phyloP scores from a whole-genome alignment of 1,140 invertebrate genomes.

The Macrosteles quadrilineatus region DNA sequence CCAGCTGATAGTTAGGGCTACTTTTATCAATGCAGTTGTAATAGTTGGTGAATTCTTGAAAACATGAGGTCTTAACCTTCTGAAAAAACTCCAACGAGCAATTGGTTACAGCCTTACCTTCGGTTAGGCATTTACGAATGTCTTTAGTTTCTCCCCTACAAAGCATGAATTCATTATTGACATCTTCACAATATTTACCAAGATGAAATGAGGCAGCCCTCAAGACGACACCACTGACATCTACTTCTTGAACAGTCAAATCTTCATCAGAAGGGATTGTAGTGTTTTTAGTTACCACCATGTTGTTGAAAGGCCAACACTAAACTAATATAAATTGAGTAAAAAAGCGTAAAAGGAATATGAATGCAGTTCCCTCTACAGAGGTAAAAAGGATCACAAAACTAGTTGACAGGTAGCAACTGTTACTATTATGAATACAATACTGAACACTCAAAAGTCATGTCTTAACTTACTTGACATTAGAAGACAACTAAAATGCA shows the following conservation, averaged over 20 bases:
- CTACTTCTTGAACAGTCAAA: slow-evolving; percentile 81
- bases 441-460: no score
- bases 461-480: no score
- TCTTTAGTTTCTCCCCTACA: slow-evolving; percentile 83
- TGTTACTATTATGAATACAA: no score
- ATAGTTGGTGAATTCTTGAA: slow-evolving; percentile 82
- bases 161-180: slow-evolving; percentile 95
- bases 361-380: no score
- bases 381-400: no score
- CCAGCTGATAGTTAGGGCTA: slow-evolving; percentile 63
- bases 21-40: slow-evolving; percentile 84
- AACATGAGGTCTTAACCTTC: slow-evolving; percentile 82
- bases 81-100: slow-evolving; percentile 91
- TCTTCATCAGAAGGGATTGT: slow-evolving; percentile 84
- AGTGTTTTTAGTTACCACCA: slow-evolving; percentile 40
- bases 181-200: slow-evolving; percentile 86
- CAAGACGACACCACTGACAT: slow-evolving; percentile 77
- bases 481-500: no score
- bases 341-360: no score
- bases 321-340: no score
- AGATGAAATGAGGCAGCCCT: slow-evolving; percentile 83
- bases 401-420: no score
- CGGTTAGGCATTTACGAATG: slow-evolving; percentile 86
- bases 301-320: slow-evolving; percentile 28
- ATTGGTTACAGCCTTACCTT: slow-evolving; percentile 89